A percentile compares a stretch with the other conserved stretches of the same genome.
These are phyloP conservation scores for Martes martes DNA, from an alignment of 2,113 vertebrate genomes.

Conservation along the genomic window DNA sequence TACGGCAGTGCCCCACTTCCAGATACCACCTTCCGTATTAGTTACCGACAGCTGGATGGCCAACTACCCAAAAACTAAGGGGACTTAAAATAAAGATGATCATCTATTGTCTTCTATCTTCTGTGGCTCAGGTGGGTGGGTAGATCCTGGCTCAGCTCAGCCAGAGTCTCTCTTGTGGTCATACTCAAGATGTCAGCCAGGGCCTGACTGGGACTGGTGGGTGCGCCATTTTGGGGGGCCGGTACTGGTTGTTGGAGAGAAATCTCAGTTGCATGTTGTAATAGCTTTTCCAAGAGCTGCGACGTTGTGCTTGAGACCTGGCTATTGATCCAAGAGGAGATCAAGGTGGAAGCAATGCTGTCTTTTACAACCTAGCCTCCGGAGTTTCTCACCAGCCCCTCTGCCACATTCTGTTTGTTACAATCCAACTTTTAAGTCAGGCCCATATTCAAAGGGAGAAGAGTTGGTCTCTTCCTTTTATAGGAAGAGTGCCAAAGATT, in stretches of 20 bases:
- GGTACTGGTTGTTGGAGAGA: not conserved
- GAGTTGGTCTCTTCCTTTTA: not conserved
- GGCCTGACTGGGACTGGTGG: not conserved
- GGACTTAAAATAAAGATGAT: not conserved
- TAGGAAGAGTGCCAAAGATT: not conserved
- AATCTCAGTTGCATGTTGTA: not conserved
- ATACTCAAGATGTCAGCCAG: not conserved
- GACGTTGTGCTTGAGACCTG: not conserved
- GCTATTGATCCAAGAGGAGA: not conserved
- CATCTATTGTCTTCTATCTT: not conserved
- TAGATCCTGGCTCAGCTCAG: not conserved
- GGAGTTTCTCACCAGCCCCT: not conserved
- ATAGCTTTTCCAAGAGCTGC: not conserved
- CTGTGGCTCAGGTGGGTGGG: not conserved
- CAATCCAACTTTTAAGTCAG: not conserved
- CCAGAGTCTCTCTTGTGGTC: not conserved
- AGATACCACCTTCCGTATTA: not conserved
- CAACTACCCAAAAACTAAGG: not conserved
- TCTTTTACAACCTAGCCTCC: not conserved
- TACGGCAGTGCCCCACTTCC: not conserved
- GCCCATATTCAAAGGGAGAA: not conserved
- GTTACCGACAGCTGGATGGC: not conserved
- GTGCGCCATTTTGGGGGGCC: not conserved
- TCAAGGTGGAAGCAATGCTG: not conserved
- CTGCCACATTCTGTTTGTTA: not conserved